phyloP scores from a whole-genome alignment of 1,140 invertebrate genomes.

The Drosophila micromelanica region DNA sequence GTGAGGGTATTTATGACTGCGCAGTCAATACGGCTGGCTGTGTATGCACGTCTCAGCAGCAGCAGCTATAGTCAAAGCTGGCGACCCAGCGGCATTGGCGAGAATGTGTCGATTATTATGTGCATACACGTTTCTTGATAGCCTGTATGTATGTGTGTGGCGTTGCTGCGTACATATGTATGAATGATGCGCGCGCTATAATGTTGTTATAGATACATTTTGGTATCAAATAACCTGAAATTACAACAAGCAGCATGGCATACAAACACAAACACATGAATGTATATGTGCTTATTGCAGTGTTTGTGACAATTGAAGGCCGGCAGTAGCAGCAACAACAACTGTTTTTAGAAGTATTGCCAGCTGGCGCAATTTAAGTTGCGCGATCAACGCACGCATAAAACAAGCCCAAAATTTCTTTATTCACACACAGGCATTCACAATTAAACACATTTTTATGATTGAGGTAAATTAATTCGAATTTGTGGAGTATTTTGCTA shows the following conservation, averaged over 20 bases:
- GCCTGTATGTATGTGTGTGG: slow-evolving; percentile 44
- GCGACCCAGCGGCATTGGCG: slow-evolving; percentile 47
- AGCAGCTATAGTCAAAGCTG: slow-evolving; percentile 39
- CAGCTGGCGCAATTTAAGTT: slow-evolving; percentile 63
- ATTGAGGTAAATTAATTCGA: slow-evolving; percentile 39
- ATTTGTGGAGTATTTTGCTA: slow-evolving; percentile 41
- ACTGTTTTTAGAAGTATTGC: slow-evolving; percentile 55
- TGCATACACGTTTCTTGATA: slow-evolving; percentile 73
- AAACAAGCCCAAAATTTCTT: slow-evolving; percentile 14
- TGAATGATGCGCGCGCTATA: slow-evolving; percentile 78
- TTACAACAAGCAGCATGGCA: slow-evolving; percentile 72
- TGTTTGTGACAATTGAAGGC: slow-evolving; percentile 80
- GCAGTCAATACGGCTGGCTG: slow-evolving; percentile 65
- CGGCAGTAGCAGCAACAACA: slow-evolving; percentile 50
- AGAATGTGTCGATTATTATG: slow-evolving; percentile 80
- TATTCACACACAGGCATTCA: slow-evolving; percentile 18
- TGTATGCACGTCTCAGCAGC: slow-evolving; percentile 45
- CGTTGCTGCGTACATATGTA: slow-evolving; percentile 50
- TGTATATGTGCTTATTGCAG: slow-evolving; percentile 34
- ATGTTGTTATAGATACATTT: slow-evolving; percentile 82
- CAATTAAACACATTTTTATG: slow-evolving; percentile 5
- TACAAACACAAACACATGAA: slow-evolving; percentile 26
- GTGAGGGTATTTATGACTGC: slow-evolving; percentile 72
- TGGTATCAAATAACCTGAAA: slow-evolving; percentile 83
- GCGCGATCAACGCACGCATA: slow-evolving; percentile 43